phyloP scores from a whole-genome alignment of 2,797 vertebrate species.

The Microctenopoma steveboyesi region DNA sequence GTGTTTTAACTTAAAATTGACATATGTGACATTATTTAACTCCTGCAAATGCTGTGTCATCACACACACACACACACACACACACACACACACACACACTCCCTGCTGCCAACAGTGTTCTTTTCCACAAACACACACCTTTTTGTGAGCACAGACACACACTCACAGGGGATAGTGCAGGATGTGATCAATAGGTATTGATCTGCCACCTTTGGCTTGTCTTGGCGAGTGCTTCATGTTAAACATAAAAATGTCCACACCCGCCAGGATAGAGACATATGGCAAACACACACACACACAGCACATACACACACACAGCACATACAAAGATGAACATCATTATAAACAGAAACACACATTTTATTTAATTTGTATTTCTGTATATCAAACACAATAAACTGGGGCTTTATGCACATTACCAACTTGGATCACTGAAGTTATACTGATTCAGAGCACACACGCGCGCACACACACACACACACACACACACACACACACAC shows the following conservation, averaged over 20 bases:
- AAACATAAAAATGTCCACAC: slow-evolving; percentile 76
- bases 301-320: not conserved
- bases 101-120: not conserved
- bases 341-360: not conserved
- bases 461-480: not conserved
- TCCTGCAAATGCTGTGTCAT: slow-evolving; percentile 46
- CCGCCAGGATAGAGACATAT: slow-evolving; percentile 59
- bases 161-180: slow-evolving; percentile 34
- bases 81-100: not conserved
- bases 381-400: slow-evolving; percentile 5
- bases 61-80: slow-evolving; percentile 17
- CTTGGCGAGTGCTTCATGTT: slow-evolving; percentile 66
- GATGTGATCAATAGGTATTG: slow-evolving; percentile 74
- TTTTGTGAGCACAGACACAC: slow-evolving; percentile 45
- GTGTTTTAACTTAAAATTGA: slow-evolving; percentile 18
- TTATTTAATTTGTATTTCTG: not conserved
- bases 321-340: slow-evolving; percentile 18
- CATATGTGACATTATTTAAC: slow-evolving; percentile 53
- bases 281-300: slow-evolving; percentile 5
- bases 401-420: slow-evolving; percentile 1
- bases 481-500: not conserved
- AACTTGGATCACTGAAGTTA: slow-evolving; percentile 44
- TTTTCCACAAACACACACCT: slow-evolving; percentile 18
- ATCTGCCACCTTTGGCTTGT: slow-evolving; percentile 73
- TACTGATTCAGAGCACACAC: slow-evolving; percentile 12